Evolutionary conservation across 2,113 vertebrate species (phyloP), one percentile per base, ranked within the genome.

Genomic region (Meleagris gallopavo): DNA sequence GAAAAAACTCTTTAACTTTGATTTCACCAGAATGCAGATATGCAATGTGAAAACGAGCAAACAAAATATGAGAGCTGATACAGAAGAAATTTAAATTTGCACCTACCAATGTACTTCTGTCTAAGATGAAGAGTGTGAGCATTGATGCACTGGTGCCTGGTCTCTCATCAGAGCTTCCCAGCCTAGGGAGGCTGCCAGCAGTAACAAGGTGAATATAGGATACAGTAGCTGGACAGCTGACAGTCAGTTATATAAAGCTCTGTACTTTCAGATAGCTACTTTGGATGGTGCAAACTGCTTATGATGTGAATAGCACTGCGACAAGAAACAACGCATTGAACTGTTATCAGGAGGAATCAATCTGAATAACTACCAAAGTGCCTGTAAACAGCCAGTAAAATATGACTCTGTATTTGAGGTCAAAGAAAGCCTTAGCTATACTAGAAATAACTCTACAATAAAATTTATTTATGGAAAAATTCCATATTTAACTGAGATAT

Each of bases 41-140:
- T 9, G 22, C 45, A 83, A 88, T 40, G 65, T 83, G 60, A 80
- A 95, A 86, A 70, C 6, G 15, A 92, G 50, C 64, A 86, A 69
- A 81, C 81, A 83, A 81, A 93, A 81, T 70, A 90, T 72, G 88
- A 75, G 34, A 86, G 88, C 46, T 78, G 73, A 64, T 45, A 57
- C 8, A 66, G 71, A 76, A 73, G 66, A 70, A 71, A 38, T 19
- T 62, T 20, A 66, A 76, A 90, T 43, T 94, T 66, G 13, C 52
- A 79, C 34, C 62, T 76, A n/a, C 20, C 18, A 30, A 5, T 18
- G 36, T 34, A 70, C 50, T 75, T 73, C 43, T 67, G 57, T 34
- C 27, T 60, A 43, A 76, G 62, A 65, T 65, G 87, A 81, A 84
- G 36, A 0, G 5, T 38, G n/a, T 27, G 45, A 79, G 48, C 22